Percentiles rank a stretch among this genome's conserved stretches.
Conservation (phyloP, 1,140 invertebrate genomes). For the Cyclina sinensis region DNA sequence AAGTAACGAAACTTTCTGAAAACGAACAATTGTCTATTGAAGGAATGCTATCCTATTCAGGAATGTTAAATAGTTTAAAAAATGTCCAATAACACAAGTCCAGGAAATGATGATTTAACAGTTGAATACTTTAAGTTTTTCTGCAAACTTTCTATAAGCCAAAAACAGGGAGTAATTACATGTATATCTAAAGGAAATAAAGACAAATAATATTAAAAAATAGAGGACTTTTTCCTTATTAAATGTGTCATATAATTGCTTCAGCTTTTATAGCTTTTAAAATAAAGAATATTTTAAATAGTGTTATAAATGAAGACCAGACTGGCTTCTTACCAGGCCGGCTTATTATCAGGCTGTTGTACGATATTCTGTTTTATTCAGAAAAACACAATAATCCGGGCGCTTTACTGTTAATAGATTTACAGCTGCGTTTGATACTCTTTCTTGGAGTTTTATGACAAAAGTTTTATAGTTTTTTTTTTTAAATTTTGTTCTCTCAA, state of each 20-base stretch:
- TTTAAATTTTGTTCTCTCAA: too few relatives aligned
- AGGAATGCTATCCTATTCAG: not conserved
- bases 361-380: constrained; percentile 13
- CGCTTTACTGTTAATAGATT: not conserved
- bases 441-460: not conserved
- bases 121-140: not conserved
- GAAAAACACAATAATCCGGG: constrained; percentile 29
- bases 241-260: too few relatives aligned
- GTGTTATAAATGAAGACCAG: constrained; percentile 36
- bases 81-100: constrained; percentile 9
- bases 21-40: not conserved
- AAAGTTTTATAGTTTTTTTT: too few relatives aligned
- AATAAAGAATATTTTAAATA: constrained; percentile 27
- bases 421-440: not conserved
- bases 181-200: constrained; percentile 53
- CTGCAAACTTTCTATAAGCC: constrained; percentile 12
- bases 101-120: constrained; percentile 27
- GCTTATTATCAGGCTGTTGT: constrained; percentile 10
- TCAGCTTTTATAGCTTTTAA: constrained; percentile 18
- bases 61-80: not conserved
- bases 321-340: constrained; percentile 35
- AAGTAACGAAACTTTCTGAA: not conserved
- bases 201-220: constrained; percentile 43
- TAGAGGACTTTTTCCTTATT: too few relatives aligned
- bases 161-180: not conserved